Evolutionary conservation across 2,797 vertebrate genomes (phyloP).

Genomic region (Eulemur albifrons): DNA sequence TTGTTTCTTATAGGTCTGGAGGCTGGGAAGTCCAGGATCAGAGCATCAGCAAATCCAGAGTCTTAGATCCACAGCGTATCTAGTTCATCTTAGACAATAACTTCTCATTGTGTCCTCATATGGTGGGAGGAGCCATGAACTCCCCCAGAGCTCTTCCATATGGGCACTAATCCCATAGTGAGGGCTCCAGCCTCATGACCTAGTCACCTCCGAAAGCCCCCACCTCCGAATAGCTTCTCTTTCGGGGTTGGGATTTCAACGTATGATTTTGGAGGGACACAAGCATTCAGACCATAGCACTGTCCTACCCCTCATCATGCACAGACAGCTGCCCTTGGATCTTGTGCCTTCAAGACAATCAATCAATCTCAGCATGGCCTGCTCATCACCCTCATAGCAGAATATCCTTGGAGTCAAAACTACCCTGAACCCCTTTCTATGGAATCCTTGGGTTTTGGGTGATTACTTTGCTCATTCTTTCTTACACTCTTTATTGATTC

Average conservation of each 20-base stretch:
- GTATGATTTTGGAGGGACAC: too few species aligned
- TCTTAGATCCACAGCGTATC: background rate
- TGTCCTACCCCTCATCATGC: rapidly evolving
- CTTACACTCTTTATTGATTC: background rate
- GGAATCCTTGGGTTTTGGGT: background rate
- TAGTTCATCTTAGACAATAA: rapidly evolving
- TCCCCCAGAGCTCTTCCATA: too few species aligned
- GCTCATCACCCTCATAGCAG: background rate
- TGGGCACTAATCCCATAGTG: too few species aligned
- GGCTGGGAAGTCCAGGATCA: background rate
- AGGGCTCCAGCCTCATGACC: background rate
- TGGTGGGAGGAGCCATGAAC: too few species aligned
- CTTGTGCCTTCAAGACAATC: background rate
- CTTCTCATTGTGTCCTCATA: background rate
- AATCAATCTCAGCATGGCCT: background rate
- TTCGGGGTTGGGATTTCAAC: background rate
- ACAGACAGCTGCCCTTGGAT: too few species aligned
- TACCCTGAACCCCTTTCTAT: background rate
- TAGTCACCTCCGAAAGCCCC: background rate
- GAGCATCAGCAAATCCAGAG: background rate
- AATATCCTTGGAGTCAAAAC: background rate
- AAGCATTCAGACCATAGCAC: background rate
- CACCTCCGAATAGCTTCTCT: too few species aligned
- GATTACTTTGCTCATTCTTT: background rate
- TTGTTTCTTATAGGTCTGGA: background rate